phyloP scores from a whole-genome alignment of 2,113 vertebrate species.

The Athene noctua region DNA sequence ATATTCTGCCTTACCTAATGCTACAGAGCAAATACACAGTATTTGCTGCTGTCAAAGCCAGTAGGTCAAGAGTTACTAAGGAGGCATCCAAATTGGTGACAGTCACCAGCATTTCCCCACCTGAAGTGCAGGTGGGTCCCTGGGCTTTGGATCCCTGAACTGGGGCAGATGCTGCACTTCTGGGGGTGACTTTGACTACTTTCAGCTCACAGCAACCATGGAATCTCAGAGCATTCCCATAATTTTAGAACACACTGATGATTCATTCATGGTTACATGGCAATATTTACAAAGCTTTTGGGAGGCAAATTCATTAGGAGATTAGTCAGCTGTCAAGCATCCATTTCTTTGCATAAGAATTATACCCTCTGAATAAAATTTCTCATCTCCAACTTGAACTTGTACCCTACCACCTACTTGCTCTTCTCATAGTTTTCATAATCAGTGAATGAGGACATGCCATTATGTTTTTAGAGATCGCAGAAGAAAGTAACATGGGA shows the following conservation, averaged over 20 bases:
- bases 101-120: background rate
- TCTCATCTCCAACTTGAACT: background rate
- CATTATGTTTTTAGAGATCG: background rate
- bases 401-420: background rate
- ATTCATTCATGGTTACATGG: slow-evolving; percentile 24
- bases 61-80: background rate
- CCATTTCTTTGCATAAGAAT: background rate
- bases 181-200: background rate
- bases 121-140: background rate
- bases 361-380: background rate
- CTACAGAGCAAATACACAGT: fast-evolving
- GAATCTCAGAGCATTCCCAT: background rate
- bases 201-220: background rate
- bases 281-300: slow-evolving; percentile 46
- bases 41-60: background rate
- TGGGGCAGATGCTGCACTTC: background rate
- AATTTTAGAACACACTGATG: background rate
- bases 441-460: background rate
- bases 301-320: background rate
- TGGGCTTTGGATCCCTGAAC: background rate
- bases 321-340: slow-evolving; percentile 39
- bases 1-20: background rate
- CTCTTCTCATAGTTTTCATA: background rate
- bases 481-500: background rate
- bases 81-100: background rate